Evolutionary conservation across 2,113 vertebrate species (phyloP).

Genomic region (Sinocyclocheilus rhinocerous): DNA sequence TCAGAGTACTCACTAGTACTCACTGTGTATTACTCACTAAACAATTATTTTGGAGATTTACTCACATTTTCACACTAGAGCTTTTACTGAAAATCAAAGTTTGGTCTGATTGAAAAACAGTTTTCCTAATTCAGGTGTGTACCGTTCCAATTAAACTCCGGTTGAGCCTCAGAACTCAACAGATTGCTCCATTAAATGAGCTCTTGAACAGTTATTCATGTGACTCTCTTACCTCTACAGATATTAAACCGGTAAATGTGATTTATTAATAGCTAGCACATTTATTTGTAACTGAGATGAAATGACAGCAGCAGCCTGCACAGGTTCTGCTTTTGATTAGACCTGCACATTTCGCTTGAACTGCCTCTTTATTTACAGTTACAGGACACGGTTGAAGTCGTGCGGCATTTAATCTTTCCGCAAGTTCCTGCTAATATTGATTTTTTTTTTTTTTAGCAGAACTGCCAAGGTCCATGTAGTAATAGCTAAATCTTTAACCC

Average conservation of each 20-base stretch:
- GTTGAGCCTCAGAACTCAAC: background rate
- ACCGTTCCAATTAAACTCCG: background rate
- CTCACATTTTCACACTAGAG: background rate
- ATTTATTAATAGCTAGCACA: conserved; percentile 10
- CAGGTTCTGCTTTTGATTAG: background rate
- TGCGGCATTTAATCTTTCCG: conserved; percentile 7
- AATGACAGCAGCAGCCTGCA: background rate
- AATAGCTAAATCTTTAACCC: conserved; percentile 14
- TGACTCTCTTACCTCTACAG: background rate
- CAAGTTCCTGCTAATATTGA: conserved; percentile 23
- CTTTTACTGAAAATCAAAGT: background rate
- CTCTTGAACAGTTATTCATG: background rate
- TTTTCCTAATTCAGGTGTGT: background rate
- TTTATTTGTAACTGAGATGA: conserved; percentile 28
- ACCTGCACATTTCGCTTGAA: background rate
- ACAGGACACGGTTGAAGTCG: background rate
- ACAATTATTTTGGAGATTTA: background rate
- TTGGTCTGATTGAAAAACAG: background rate
- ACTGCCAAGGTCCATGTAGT: conserved; percentile 1
- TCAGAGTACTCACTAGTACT: background rate
- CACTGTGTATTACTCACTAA: background rate
- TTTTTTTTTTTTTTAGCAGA: background rate
- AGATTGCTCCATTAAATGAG: background rate
- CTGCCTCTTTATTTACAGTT: conserved; percentile 9
- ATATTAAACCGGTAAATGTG: background rate